phyloP scores from a whole-genome alignment of 1,140 invertebrate species.

The Pectinophora gossypiella region DNA sequence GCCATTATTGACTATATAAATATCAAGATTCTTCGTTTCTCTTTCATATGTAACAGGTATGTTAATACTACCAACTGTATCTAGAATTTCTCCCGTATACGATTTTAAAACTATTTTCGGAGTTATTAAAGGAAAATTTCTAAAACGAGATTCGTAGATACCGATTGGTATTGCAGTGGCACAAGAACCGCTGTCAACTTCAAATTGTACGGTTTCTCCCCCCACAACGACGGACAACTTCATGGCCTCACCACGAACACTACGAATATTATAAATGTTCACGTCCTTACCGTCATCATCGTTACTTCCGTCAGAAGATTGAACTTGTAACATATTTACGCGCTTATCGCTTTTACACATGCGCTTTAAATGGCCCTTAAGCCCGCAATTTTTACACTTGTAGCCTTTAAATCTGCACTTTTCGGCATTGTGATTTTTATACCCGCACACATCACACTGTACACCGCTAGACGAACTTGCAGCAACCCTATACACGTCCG shows the following conservation, averaged over 20 bases:
- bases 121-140: background rate
- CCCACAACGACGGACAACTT: slow-evolving; percentile 1
- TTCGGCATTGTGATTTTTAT: slow-evolving; percentile 1
- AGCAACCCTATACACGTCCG: background rate
- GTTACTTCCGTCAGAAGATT: background rate
- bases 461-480: background rate
- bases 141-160: background rate
- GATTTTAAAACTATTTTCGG: background rate
- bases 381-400: slow-evolving; percentile 1
- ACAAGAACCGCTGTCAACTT: background rate
- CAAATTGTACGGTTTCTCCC: background rate
- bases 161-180: background rate
- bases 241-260: background rate
- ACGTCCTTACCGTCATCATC: slow-evolving; percentile 8
- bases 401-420: slow-evolving; percentile 6
- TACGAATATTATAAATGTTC: background rate
- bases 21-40: background rate
- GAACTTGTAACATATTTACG: slow-evolving; percentile 2
- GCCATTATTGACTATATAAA: background rate
- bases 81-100: background rate
- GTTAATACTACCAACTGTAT: background rate
- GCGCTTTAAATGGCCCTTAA: slow-evolving; percentile 6
- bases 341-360: background rate
- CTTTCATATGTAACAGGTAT: background rate
- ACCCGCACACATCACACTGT: slow-evolving; percentile 7